Evolutionary conservation across 2,797 vertebrate genomes (phyloP), one percentile per base, ranked within the genome.

Genomic region (Rhinatrema bivittatum): DNA sequence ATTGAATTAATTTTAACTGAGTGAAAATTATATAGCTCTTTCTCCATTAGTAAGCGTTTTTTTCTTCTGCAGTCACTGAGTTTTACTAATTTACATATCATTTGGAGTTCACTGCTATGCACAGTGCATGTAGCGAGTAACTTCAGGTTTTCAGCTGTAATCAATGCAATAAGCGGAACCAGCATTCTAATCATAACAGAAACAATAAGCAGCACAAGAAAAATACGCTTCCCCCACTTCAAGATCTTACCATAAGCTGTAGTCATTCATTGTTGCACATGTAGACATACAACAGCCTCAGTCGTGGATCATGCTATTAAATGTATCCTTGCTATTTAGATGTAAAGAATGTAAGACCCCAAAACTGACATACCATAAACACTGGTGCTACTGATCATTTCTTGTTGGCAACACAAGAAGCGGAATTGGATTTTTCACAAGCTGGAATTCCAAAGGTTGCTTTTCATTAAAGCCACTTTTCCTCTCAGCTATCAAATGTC

Each of bases 361-460:
- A 86, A 88, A 91, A 83, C 70, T 74, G 70, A 96, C 94, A 64
- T 96, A 98, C 94, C 95, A 94, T 97, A 94, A 85, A 98, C 88
- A 92, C 89, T 90, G 91, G 85, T 91, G 93, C 93, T 96, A 89
- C 93, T 92, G 91, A 99, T 96, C 95, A 99, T 99, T 91, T 94
- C 94, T 93, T 90, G 87, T 87, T 87, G 90, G 84, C 64, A 85
- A 82, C 81, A 86, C 87, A 89, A 87, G 86, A 90, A 87, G 88
- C 85, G 87, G 87, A 91, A 90, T 86, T 81, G 89, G 87, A 90
- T 89, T 90, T 88, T 30, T 32, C 87, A 93, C 87, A 86, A 89
- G 86, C 84, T 89, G 88, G 89, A 97, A 97, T 96, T 96, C 94
- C 94, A 92, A 93, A 89, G 90, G 87, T 91, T 90, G 88, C 78